Percentiles rank a stretch among this genome's conserved stretches.
Conservation (phyloP, 2,797 vertebrate species). For the Megaceryle alcyon region DNA sequence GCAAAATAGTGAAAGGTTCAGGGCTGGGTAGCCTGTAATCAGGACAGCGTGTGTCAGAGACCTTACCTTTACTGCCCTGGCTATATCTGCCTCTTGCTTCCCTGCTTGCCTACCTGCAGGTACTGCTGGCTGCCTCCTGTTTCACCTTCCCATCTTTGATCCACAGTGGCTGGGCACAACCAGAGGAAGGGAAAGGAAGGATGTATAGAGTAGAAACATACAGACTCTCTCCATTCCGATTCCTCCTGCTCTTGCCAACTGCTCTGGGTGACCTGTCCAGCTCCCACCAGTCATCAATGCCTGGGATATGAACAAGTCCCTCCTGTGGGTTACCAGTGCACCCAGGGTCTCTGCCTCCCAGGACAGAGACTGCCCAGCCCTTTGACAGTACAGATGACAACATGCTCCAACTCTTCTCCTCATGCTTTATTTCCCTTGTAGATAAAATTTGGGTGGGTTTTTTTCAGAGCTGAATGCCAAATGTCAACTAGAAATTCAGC, state of each 20-base stretch:
- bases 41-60: not conserved
- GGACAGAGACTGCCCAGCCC: not conserved
- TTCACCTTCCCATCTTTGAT: not conserved
- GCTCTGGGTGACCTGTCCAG: not conserved
- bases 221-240: not conserved
- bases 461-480: not conserved
- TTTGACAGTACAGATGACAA: not conserved
- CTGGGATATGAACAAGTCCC: not conserved
- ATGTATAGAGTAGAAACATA: not conserved
- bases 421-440: not conserved
- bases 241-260: not conserved
- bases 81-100: not conserved
- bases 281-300: not conserved
- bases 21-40: not conserved
- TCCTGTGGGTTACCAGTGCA: accelerated
- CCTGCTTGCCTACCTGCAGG: not conserved
- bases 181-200: not conserved
- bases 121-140: not conserved
- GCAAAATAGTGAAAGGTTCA: not conserved
- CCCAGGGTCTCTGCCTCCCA: not conserved
- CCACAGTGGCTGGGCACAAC: not conserved
- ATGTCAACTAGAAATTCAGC: not conserved
- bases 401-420: not conserved
- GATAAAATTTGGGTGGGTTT: not conserved
- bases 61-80: not conserved